A percentile compares a stretch with the other conserved stretches of the same genome.
Evolutionary conservation across 2,113 vertebrate species (phyloP).

Genomic region (Myotis yumanensis): DNA sequence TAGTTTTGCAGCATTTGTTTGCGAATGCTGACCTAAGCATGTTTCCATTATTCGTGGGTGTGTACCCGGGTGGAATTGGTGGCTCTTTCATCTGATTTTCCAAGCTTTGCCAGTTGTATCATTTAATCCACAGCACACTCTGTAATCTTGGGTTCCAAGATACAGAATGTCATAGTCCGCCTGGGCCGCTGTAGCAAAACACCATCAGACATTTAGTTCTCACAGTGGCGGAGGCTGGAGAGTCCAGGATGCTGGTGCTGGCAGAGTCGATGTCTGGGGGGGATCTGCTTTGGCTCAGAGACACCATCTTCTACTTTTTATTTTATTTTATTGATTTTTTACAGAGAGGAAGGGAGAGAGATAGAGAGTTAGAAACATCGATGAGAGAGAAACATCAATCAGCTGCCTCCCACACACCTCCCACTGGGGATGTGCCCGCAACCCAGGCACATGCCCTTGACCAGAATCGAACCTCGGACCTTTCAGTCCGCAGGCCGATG

Average conservation of each 20-base stretch:
- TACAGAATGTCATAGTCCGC: background rate
- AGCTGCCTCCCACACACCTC: no score
- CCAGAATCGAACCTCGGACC: no score
- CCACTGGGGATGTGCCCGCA: no score
- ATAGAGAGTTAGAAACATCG: no score
- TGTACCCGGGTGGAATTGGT: background rate
- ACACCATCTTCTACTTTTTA: no score
- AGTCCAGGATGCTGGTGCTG: background rate
- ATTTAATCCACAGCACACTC: background rate
- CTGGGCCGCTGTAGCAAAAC: background rate
- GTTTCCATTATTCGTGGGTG: background rate
- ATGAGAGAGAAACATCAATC: no score
- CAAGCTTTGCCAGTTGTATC: background rate
- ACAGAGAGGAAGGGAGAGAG: no score
- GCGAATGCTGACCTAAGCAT: background rate
- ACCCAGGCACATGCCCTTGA: no score
- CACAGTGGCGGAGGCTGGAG: background rate
- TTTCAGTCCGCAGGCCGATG: no score
- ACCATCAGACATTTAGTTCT: background rate
- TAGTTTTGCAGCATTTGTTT: background rate
- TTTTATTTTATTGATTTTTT: no score
- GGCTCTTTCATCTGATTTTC: background rate
- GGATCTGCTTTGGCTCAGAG: background rate
- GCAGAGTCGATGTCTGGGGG: background rate
- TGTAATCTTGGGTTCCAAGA: background rate